phyloP scores from a whole-genome alignment of 2,888 invertebrate genomes.

The Leptopilina syphax region DNA sequence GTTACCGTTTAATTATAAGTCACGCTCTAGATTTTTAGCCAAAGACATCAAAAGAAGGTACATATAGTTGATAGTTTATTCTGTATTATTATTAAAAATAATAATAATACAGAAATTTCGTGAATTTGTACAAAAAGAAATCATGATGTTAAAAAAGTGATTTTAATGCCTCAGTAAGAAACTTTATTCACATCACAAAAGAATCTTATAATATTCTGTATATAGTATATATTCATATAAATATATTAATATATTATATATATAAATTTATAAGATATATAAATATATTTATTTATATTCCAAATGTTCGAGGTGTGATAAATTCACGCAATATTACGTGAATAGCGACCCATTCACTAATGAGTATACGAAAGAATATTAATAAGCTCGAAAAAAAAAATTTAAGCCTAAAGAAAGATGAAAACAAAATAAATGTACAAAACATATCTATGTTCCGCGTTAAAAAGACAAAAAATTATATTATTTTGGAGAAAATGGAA shows the following conservation, averaged over 20 bases:
- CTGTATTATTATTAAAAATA: slow-evolving; percentile 43
- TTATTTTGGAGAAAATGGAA: slow-evolving; percentile 35
- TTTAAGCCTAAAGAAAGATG: slow-evolving; percentile 34
- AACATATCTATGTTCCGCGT: slow-evolving; percentile 42
- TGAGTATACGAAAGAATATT: slow-evolving; percentile 56
- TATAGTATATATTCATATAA: slow-evolving; percentile 50
- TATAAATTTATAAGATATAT: slow-evolving; percentile 55
- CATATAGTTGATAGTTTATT: slow-evolving; percentile 53
- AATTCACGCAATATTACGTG: slow-evolving; percentile 39
- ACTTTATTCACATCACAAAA: slow-evolving; percentile 60
- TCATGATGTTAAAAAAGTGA: slow-evolving; percentile 56
- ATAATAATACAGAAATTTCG: slow-evolving; percentile 50
- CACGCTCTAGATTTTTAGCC: slow-evolving; percentile 65
- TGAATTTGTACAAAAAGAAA: slow-evolving; percentile 59
- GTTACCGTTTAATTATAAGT: slow-evolving; percentile 57
- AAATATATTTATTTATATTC: slow-evolving; percentile 63
- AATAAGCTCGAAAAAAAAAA: slow-evolving; percentile 42
- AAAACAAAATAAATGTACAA: neutral
- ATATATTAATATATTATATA: slow-evolving; percentile 41
- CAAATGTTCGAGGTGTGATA: slow-evolving; percentile 54
- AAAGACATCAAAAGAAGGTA: slow-evolving; percentile 65
- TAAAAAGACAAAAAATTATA: slow-evolving; percentile 29
- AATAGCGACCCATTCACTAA: slow-evolving; percentile 52
- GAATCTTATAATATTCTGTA: slow-evolving; percentile 56
- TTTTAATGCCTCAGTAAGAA: slow-evolving; percentile 56